These are phyloP conservation scores for Cyanistes caeruleus DNA, from an alignment of 2,113 vertebrate genomes.

Conservation along the genomic window DNA sequence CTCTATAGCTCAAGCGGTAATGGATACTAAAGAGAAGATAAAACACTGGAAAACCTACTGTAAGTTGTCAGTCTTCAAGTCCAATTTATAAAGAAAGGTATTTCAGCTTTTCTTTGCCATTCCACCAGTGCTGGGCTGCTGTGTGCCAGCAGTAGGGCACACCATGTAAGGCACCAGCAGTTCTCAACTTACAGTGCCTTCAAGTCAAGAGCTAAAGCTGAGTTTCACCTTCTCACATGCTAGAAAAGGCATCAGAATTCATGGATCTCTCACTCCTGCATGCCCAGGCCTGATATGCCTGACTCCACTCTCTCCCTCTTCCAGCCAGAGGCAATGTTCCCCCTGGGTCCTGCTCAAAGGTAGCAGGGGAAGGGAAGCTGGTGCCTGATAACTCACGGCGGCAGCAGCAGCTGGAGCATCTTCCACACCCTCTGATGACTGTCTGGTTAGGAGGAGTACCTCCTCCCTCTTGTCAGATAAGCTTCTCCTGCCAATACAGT, in stretches of 20 bases:
- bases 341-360: background rate
- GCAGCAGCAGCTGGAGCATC: background rate
- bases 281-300: background rate
- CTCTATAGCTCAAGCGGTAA: background rate
- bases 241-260: background rate
- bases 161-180: background rate
- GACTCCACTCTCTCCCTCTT: background rate
- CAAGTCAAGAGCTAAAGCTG: background rate
- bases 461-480: background rate
- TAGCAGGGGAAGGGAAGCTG: background rate
- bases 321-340: background rate
- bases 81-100: background rate
- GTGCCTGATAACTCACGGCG: background rate
- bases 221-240: background rate
- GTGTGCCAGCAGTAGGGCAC: rapidly evolving
- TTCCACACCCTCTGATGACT: background rate
- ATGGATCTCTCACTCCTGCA: background rate
- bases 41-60: background rate
- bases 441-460: background rate
- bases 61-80: background rate
- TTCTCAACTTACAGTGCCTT: background rate
- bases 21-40: background rate
- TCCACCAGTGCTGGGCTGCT: background rate
- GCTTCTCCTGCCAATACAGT: background rate
- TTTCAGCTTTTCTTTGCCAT: background rate